A percentile compares a stretch with the other conserved stretches of the same genome.
Conservation (phyloP, 2,113 vertebrate species). For the Formicarius rufipectus region DNA sequence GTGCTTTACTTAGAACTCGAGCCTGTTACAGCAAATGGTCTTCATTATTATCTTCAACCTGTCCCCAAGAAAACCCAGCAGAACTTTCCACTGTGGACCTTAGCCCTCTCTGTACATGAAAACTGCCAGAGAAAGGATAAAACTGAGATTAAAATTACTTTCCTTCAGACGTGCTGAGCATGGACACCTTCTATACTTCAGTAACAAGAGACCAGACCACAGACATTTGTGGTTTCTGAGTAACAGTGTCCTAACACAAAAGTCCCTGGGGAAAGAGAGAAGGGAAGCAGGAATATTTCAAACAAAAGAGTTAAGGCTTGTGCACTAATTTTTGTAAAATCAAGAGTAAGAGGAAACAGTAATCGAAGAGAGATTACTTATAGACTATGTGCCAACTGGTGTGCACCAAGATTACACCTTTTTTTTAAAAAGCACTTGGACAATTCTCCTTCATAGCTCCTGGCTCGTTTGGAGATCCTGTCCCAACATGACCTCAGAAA, state of each 20-base stretch:
- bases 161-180: background rate
- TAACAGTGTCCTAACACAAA: background rate
- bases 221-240: background rate
- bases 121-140: background rate
- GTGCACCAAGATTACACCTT: background rate
- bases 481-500: background rate
- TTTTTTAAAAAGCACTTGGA: background rate
- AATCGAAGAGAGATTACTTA: background rate
- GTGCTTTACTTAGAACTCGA: background rate
- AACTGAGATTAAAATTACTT: background rate
- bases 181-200: background rate
- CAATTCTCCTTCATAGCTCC: background rate
- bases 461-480: background rate
- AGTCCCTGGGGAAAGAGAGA: background rate
- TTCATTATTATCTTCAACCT: background rate
- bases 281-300: background rate
- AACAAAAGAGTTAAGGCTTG: background rate
- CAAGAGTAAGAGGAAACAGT: background rate
- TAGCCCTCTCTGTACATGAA: background rate
- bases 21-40: background rate
- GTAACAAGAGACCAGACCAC: background rate
- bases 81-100: background rate
- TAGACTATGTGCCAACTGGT: background rate
- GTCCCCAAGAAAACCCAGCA: background rate
- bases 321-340: background rate